Conservation (phyloP, 2,888 invertebrate species). For the Aleiodes alternator region DNA sequence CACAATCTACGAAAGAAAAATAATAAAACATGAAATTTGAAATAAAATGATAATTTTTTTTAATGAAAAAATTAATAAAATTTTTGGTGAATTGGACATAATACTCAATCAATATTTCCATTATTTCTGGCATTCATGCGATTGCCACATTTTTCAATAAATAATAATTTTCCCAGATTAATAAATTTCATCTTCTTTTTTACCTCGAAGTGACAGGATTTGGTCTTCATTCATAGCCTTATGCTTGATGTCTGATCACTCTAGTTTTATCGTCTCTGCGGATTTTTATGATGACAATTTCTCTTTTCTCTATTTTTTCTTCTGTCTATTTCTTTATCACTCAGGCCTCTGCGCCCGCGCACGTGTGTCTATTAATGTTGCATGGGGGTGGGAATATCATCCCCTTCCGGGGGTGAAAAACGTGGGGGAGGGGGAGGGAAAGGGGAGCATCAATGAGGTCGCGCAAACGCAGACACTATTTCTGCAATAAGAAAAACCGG, state of each 20-base stretch:
- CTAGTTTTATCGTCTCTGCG: conserved; percentile 19
- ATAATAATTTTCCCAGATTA: no score
- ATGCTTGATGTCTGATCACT: conserved; percentile 59
- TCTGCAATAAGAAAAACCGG: no score
- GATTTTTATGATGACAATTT: conserved; percentile 52
- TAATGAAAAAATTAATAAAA: background rate
- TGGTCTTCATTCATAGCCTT: conserved; percentile 91
- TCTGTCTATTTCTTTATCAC: conserved; percentile 36
- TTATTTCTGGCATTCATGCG: background rate
- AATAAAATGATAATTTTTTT: background rate
- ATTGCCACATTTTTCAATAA: no score
- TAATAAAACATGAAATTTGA: conserved; percentile 21
- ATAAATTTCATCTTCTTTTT: conserved; percentile 64
- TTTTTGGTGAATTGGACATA: conserved; percentile 10
- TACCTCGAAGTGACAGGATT: conserved; percentile 90
- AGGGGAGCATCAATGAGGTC: conserved; percentile 53
- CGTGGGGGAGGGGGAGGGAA: background rate
- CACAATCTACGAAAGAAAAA: conserved; percentile 79
- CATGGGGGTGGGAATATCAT: conserved; percentile 35
- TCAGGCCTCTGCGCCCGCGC: conserved; percentile 46
- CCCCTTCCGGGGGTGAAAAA: conserved; percentile 3
- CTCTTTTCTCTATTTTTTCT: conserved; percentile 44
- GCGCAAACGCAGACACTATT: conserved; percentile 54
- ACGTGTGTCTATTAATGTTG: conserved; percentile 35
- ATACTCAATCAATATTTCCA: conserved; percentile 24